Base-by-base conservation (phyloP, 2,888 invertebrate species). In the Azorinus chamasolen region DNA sequence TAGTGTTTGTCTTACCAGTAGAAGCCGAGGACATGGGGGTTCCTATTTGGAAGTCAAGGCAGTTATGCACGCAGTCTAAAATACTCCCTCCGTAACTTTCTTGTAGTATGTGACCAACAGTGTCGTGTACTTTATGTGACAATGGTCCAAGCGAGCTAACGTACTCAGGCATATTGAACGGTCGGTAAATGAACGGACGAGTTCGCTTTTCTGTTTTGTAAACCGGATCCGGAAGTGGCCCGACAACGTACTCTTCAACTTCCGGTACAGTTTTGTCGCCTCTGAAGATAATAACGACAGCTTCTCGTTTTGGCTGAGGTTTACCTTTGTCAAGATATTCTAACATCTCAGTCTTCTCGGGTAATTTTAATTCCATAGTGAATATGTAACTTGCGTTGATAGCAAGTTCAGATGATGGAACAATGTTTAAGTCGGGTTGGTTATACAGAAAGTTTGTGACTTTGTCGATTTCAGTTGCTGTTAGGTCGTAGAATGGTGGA, bases 21-120 rank as follows among this genome's bases (percentile, higher is more conserved):
- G 85, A 55, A 1, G 75, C 75, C 6, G 85, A 63, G 1, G 85
- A 79, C 45, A 86, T 66, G 0, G 88, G 87, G 6, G 85, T 84
- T 6, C 86, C 77, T 50, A 83, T 83, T 20, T 65, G 65, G 41
- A 85, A 73, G 4, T 54, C 79, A 12, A 89, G 58, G 59, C 90
- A 89, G 10, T 74, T 79, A 12, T 85, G 75, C 1, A 57, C 75
- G 41, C 81, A 78, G 27, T 75, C 39, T 0, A 54, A 48, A 12
- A 88, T 71, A 8, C 72, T 80, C 6, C 85, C 88, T 1, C 85
- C 88, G 55, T 83, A 90, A 58, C 86, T 86, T 53, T 90, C 89
- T 25, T 50, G 54, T 24, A 90, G 48, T 32, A 90, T 81, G 53
- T 74, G 41, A 4, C 86, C 84, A 1, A 85, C 39, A 25, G 75